phyloP scores from a whole-genome alignment of 1,140 invertebrate genomes.

The Aphaenogaster floridana region DNA sequence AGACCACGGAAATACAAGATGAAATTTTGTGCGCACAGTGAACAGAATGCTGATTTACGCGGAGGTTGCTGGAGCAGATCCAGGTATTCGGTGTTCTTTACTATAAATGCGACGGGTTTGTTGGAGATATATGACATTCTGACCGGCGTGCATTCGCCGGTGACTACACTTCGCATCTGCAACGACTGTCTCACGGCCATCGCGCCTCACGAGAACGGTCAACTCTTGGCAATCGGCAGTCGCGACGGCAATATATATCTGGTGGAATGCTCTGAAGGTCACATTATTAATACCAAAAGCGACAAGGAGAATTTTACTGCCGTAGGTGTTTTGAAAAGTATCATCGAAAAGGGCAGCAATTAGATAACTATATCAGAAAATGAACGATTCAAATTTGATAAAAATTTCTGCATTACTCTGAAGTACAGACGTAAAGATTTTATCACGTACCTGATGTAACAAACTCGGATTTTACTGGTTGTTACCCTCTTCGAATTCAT shows the following conservation, averaged over 20 bases:
- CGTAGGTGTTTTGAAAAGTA: conserved; percentile 85
- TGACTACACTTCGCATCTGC: conserved; percentile 92
- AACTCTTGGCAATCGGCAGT: conserved; percentile 93
- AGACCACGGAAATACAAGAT: not conserved
- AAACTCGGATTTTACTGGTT: not conserved
- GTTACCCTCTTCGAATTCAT: not conserved
- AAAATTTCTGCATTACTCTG: not conserved
- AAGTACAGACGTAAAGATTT: not conserved
- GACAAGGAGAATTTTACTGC: conserved; percentile 93
- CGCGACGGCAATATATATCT: conserved; percentile 93
- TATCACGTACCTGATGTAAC: not conserved
- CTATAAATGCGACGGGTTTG: conserved; percentile 89
- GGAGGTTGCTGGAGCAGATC: conserved; percentile 96
- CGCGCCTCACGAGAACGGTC: conserved; percentile 87
- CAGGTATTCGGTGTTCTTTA: conserved; percentile 81
- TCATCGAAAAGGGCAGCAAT: not conserved
- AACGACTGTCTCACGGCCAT: conserved; percentile 89
- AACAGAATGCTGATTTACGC: conserved; percentile 87
- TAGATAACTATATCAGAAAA: not conserved
- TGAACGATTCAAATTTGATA: not conserved
- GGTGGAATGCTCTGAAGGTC: conserved; percentile 93
- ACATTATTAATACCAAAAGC: conserved; percentile 92
- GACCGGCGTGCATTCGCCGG: conserved; percentile 93
- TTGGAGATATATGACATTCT: conserved; percentile 96
- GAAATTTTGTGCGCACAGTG: conserved; percentile 12